phyloP scores from a whole-genome alignment of 2,888 invertebrate genomes.

The Zootermopsis nevadensis region DNA sequence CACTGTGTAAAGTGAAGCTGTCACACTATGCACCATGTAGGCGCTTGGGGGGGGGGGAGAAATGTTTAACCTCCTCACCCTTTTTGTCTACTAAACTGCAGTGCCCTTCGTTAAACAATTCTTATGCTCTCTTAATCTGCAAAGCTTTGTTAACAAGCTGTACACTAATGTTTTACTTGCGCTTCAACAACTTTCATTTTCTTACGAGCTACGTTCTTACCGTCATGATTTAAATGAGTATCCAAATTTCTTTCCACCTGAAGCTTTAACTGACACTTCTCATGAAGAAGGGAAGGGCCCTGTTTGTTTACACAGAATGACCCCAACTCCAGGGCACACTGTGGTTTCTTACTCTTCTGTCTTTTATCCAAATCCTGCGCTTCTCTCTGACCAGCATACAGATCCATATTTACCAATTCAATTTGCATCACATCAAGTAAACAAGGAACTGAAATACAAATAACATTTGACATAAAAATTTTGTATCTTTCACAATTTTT shows the following conservation, averaged over 20 bases:
- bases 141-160: too few species aligned
- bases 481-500: too few species aligned
- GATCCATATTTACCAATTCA: conserved; percentile 79
- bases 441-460: conserved; percentile 62
- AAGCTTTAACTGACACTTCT: conserved; percentile 83
- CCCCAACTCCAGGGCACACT: conserved; percentile 60
- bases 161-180: too few species aligned
- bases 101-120: too few species aligned
- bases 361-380: conserved; percentile 51
- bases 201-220: neutral
- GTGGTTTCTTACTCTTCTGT: conserved; percentile 51
- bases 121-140: too few species aligned
- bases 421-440: conserved; percentile 81
- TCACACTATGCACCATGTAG: too few species aligned
- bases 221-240: conserved; percentile 61
- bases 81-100: too few species aligned
- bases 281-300: conserved; percentile 80
- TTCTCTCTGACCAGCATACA: conserved; percentile 73
- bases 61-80: too few species aligned
- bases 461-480: neutral
- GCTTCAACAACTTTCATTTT: too few species aligned
- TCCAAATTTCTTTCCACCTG: conserved; percentile 87
- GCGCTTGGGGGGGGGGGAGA: too few species aligned
- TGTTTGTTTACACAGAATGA: conserved; percentile 66
- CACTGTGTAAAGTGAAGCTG: too few species aligned